These are phyloP conservation scores for Tetranychus truncatus DNA, from an alignment of 2,888 invertebrate genomes.

Conservation along the genomic window DNA sequence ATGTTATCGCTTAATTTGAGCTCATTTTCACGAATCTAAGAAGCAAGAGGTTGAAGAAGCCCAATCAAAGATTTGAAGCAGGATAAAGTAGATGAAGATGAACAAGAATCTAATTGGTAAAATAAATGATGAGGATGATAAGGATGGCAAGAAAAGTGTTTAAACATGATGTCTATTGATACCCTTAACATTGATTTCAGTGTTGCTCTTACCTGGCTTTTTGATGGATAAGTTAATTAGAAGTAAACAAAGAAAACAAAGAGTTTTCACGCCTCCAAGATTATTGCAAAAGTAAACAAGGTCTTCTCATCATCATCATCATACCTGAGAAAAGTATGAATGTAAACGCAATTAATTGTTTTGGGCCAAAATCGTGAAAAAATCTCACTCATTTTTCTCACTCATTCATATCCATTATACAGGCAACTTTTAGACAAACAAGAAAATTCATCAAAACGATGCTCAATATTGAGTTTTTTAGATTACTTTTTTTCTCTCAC, in stretches of 20 bases:
- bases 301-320: background rate
- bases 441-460: background rate
- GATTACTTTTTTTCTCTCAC: too few species aligned
- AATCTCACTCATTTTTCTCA: background rate
- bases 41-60: too few species aligned
- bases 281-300: background rate
- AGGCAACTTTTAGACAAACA: background rate
- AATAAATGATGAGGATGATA: background rate
- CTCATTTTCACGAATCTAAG: too few species aligned
- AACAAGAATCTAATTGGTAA: background rate
- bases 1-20: too few species aligned
- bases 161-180: background rate
- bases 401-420: too few species aligned
- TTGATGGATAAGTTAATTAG: conserved; percentile 1
- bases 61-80: background rate
- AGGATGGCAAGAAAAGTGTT: background rate
- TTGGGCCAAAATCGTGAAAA: conserved; percentile 1
- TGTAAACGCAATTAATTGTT: background rate
- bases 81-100: background rate
- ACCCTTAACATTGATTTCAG: background rate
- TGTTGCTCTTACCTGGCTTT: background rate
- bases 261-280: background rate
- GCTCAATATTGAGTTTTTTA: background rate
- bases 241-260: conserved; percentile 1
- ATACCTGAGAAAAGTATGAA: background rate